These are phyloP conservation scores for Bucco capensis DNA, from an alignment of 2,113 vertebrate species.

Conservation along the genomic window DNA sequence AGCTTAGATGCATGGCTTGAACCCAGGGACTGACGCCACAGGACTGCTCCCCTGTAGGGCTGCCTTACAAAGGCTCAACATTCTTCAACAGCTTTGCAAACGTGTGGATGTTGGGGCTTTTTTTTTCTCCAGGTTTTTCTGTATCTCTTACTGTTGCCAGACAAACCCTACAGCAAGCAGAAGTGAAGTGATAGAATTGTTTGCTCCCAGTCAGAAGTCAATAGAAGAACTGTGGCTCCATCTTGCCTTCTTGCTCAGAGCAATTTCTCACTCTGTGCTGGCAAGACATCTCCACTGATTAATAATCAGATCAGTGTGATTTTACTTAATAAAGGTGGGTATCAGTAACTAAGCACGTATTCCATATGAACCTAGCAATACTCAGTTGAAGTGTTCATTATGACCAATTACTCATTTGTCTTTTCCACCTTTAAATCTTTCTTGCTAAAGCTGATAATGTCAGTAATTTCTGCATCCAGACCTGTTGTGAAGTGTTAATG, in stretches of 20 bases:
- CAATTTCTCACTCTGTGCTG: neutral
- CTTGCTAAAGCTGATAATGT: neutral
- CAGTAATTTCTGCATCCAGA: neutral
- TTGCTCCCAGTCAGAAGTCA: neutral
- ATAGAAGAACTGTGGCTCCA: neutral
- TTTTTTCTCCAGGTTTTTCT: neutral
- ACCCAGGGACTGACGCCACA: neutral
- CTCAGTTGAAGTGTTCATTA: neutral
- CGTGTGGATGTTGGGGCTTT: neutral
- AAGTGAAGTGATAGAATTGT: neutral
- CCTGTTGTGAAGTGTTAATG: neutral
- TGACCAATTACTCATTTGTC: neutral
- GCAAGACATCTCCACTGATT: neutral
- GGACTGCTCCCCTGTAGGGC: neutral
- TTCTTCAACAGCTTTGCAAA: neutral
- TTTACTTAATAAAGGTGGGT: neutral
- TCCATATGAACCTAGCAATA: neutral
- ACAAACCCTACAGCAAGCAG: neutral
- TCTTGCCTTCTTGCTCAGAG: neutral
- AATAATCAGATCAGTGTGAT: neutral
- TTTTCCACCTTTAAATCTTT: neutral
- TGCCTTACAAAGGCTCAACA: neutral
- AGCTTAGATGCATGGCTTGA: neutral
- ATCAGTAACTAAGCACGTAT: neutral
- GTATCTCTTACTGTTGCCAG: neutral